Percentiles rank a stretch among this genome's conserved stretches.
These are phyloP conservation scores for Diabrotica virgifera DNA, from an alignment of 1,140 invertebrate genomes.

Conservation along the genomic window DNA sequence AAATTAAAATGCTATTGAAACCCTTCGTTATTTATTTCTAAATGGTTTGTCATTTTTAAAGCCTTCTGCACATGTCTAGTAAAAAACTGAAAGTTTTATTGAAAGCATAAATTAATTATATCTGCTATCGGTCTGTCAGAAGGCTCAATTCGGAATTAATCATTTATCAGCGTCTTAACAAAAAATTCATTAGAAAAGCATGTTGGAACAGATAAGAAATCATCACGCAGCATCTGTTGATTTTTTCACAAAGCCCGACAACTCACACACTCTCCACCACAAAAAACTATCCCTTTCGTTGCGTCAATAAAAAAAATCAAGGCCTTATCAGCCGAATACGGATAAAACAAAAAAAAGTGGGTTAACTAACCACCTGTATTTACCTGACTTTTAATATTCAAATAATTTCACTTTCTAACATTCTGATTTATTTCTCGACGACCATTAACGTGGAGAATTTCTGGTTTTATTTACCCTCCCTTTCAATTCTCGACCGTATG, in stretches of 20 bases:
- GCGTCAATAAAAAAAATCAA: slow-evolving; percentile 16
- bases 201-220: slow-evolving; percentile 16
- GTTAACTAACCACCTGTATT: slow-evolving; percentile 25
- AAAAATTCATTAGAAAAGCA: slow-evolving; percentile 21
- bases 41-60: too few relatives aligned
- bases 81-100: neutral
- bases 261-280: slow-evolving; percentile 3
- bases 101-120: slow-evolving; percentile 5
- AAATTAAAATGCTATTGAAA: too few relatives aligned
- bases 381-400: slow-evolving; percentile 28
- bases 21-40: too few relatives aligned
- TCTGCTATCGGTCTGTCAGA: slow-evolving; percentile 4
- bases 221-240: slow-evolving; percentile 21
- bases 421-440: slow-evolving; percentile 11
- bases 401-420: slow-evolving; percentile 29
- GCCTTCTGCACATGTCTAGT: too few relatives aligned
- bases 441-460: neutral
- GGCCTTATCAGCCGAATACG: neutral
- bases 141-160: slow-evolving; percentile 15
- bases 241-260: slow-evolving; percentile 19
- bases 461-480: slow-evolving; percentile 9
- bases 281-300: slow-evolving; percentile 28
- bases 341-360: slow-evolving; percentile 14
- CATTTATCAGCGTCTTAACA: slow-evolving; percentile 10
- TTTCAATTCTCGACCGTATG: slow-evolving; percentile 12